These are phyloP conservation scores for Varanus salvator DNA, from an alignment of 2,113 vertebrate genomes.

Conservation along the genomic window DNA sequence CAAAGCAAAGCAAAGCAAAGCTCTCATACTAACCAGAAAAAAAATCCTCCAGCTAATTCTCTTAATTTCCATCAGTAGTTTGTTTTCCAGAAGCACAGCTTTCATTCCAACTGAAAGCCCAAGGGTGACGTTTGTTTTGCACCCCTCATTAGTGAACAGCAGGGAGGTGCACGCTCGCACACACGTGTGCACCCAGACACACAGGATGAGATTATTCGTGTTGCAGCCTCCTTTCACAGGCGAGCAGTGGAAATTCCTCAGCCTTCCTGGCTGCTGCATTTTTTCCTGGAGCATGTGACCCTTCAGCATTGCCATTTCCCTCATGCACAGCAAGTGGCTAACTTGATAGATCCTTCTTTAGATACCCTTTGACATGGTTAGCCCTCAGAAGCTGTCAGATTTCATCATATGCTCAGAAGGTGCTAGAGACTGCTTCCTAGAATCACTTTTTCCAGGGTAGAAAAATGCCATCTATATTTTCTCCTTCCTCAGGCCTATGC, in stretches of 20 bases:
- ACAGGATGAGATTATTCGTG: conserved; percentile 55
- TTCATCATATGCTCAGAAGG: conserved; percentile 42
- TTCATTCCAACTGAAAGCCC: conserved; percentile 45
- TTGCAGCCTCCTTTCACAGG: conserved; percentile 53
- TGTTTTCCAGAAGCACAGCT: conserved; percentile 61
- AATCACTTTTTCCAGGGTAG: conserved; percentile 43
- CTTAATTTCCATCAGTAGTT: conserved; percentile 66
- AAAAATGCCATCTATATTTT: background rate
- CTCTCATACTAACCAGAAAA: conserved; percentile 57
- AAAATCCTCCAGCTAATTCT: conserved; percentile 68
- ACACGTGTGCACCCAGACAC: background rate
- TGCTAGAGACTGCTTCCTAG: conserved; percentile 43
- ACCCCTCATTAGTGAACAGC: conserved; percentile 69
- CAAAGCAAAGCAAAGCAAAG: conserved; percentile 53
- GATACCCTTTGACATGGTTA: conserved; percentile 40
- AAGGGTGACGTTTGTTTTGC: conserved; percentile 61
- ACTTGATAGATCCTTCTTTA: conserved; percentile 8
- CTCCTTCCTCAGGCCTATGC: background rate
- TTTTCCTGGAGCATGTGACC: conserved; percentile 37
- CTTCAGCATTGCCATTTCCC: background rate
- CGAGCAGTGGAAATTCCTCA: conserved; percentile 44
- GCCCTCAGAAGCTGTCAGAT: conserved; percentile 41
- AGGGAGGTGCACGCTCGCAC: conserved; percentile 39
- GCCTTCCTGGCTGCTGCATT: conserved; percentile 24
- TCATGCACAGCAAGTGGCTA: conserved; percentile 21